Percentiles rank a stretch among this genome's conserved stretches.
Conservation (phyloP, 2,888 invertebrate genomes). For the Mactromeris polynyma region DNA sequence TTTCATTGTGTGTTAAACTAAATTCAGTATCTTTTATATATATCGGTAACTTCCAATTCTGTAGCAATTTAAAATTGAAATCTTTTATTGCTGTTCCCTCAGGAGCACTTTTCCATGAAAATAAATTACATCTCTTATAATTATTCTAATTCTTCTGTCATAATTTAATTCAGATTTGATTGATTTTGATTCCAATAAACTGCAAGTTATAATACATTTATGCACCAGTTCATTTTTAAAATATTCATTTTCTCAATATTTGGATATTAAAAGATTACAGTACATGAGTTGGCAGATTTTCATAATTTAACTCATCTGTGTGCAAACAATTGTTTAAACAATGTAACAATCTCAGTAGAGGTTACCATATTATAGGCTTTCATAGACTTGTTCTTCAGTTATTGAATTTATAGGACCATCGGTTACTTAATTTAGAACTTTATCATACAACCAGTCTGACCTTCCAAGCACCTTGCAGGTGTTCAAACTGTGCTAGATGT, state of each 20-base stretch:
- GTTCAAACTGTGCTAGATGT: background rate
- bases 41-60: background rate
- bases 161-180: no score
- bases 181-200: no score
- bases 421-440: background rate
- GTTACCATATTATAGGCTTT: background rate
- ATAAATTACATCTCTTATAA: background rate
- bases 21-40: background rate
- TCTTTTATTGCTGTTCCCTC: background rate
- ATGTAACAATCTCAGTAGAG: background rate
- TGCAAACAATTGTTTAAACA: background rate
- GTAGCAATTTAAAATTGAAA: background rate
- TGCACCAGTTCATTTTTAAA: background rate
- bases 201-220: background rate
- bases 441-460: background rate
- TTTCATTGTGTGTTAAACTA: background rate
- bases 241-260: background rate
- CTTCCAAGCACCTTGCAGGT: background rate
- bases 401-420: constrained; percentile 5
- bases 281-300: background rate
- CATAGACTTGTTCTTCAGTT: constrained; percentile 1
- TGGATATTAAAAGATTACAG: background rate
- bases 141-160: no score
- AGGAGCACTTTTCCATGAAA: background rate
- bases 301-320: background rate